These are phyloP conservation scores for Capra hircus DNA, from an alignment of 2,113 vertebrate species.

Conservation along the genomic window DNA sequence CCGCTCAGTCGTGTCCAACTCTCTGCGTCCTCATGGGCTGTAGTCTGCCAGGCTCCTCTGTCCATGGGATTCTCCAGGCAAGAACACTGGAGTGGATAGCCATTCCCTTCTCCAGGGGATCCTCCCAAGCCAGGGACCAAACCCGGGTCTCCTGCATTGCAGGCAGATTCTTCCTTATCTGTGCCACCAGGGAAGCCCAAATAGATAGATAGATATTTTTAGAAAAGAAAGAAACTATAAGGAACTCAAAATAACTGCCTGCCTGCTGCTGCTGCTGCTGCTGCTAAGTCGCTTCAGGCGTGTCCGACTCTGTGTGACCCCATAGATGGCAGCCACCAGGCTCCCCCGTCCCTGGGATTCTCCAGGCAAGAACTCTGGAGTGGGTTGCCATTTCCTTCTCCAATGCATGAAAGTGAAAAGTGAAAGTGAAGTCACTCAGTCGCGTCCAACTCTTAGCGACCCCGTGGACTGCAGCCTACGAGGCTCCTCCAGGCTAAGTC, in stretches of 20 bases:
- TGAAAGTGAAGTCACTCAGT: too few species aligned
- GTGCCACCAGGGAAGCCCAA: background rate
- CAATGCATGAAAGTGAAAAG: too few species aligned
- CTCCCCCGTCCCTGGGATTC: too few species aligned
- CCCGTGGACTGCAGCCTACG: too few species aligned
- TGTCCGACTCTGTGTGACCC: too few species aligned
- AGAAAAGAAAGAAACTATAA: background rate
- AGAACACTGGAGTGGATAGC: background rate
- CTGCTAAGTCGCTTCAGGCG: too few species aligned
- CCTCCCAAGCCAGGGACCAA: background rate
- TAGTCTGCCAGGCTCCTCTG: background rate
- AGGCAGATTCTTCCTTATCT: background rate
- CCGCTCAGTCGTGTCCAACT: background rate
- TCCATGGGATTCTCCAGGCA: background rate
- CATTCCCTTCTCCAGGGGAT: background rate
- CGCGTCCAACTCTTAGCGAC: too few species aligned
- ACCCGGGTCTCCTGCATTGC: background rate
- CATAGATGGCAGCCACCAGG: too few species aligned
- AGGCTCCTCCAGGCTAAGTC: too few species aligned
- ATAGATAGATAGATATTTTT: background rate
- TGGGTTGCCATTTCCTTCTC: too few species aligned
- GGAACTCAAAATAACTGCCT: background rate
- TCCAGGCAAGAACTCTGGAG: too few species aligned
- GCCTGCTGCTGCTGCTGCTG: background rate
- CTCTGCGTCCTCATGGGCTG: background rate